Percentiles rank a stretch among this genome's conserved stretches.
phyloP scores from a whole-genome alignment of 2,113 vertebrate genomes.

The Aramus guarauna region DNA sequence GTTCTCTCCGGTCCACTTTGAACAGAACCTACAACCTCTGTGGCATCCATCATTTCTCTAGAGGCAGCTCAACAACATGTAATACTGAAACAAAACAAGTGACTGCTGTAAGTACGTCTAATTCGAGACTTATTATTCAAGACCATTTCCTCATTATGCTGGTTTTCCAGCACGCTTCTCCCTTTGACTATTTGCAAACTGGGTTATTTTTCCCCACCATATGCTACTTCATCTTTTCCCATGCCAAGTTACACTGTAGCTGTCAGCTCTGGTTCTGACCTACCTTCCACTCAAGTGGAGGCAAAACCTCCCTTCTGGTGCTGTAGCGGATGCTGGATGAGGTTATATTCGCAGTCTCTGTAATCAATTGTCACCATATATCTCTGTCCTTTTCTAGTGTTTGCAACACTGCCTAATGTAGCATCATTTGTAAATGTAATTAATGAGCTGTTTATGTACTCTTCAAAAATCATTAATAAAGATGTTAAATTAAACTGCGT shows the following conservation, averaged over 20 bases:
- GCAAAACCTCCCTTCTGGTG: neutral
- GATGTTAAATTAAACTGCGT: constrained; percentile 7
- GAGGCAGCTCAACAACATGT: neutral
- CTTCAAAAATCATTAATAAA: constrained; percentile 51
- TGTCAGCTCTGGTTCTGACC: neutral
- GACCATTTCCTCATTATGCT: neutral
- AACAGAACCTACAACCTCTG: neutral
- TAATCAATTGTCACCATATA: neutral
- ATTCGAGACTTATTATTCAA: neutral
- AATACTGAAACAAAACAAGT: neutral
- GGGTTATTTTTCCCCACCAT: neutral
- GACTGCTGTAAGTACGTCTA: neutral
- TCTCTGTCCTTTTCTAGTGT: constrained; percentile 7
- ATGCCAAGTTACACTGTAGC: neutral
- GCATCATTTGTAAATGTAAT: constrained; percentile 32
- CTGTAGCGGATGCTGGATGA: neutral
- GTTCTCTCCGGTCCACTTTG: neutral
- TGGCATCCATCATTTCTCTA: neutral
- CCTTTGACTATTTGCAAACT: neutral
- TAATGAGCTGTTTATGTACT: constrained; percentile 48
- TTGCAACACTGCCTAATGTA: neutral
- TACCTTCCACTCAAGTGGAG: neutral
- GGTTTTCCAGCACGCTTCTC: neutral
- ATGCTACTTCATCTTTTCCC: neutral
- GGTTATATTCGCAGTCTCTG: neutral